Percentiles rank a stretch among this genome's conserved stretches.
These are phyloP conservation scores for Trochalopteron elliotii DNA, from an alignment of 2,113 vertebrate genomes.

Conservation along the genomic window DNA sequence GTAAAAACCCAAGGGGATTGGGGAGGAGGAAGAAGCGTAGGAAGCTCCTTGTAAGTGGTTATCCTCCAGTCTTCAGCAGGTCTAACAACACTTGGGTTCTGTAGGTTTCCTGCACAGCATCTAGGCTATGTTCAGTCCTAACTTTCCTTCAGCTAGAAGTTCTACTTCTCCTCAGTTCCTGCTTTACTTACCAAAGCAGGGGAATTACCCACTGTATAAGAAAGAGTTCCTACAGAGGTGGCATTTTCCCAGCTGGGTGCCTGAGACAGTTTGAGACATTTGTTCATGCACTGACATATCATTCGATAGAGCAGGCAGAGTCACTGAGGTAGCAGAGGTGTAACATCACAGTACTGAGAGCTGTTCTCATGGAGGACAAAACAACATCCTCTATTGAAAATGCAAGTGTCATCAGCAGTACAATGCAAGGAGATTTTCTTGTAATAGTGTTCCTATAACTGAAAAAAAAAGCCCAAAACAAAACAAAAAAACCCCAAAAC, in stretches of 20 bases:
- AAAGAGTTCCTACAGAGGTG: not conserved
- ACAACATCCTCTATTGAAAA: not conserved
- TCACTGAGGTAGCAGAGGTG: not conserved
- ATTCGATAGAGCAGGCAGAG: not conserved
- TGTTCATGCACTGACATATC: not conserved
- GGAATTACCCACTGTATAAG: not conserved
- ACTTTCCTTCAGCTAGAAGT: not conserved
- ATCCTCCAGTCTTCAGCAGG: not conserved
- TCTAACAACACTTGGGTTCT: not conserved
- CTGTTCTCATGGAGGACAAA: not conserved
- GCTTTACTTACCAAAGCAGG: not conserved
- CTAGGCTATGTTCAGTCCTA: not conserved
- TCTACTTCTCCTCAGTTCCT: not conserved
- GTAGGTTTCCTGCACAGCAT: not conserved
- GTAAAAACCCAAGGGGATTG: not conserved
- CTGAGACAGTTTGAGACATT: not conserved
- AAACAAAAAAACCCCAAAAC: not conserved
- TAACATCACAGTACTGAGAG: rapidly evolving
- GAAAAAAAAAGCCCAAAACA: not conserved
- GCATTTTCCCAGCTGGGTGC: not conserved
- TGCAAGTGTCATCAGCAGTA: not conserved
- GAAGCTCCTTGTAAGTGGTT: not conserved
- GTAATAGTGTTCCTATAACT: not conserved
- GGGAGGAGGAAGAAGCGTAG: not conserved
- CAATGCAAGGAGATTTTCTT: not conserved